A percentile compares a stretch with the other conserved stretches of the same genome.
phyloP scores from a whole-genome alignment of 2,113 vertebrate genomes.

The Cricetomys ansorgei region DNA sequence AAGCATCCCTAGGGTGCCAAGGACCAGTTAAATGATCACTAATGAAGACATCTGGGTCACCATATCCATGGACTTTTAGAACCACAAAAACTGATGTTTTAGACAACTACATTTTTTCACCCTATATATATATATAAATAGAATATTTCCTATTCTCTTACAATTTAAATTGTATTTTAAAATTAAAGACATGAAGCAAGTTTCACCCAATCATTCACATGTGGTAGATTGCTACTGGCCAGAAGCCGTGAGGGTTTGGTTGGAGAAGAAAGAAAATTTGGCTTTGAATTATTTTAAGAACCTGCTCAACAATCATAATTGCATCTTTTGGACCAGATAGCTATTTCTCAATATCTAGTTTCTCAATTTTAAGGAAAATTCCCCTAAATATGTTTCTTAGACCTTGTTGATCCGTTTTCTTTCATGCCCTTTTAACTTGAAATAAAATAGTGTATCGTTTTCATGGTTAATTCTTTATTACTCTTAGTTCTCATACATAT shows the following conservation, averaged over 20 bases:
- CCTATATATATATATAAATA: not conserved
- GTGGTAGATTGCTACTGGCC: not conserved
- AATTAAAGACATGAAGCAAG: not conserved
- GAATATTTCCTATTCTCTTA: not conserved
- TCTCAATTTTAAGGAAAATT: not conserved
- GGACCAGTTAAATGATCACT: not conserved
- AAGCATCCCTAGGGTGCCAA: not conserved
- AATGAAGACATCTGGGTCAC: not conserved
- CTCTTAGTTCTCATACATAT: not conserved
- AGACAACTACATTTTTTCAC: not conserved
- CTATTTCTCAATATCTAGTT: not conserved
- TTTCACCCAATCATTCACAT: not conserved
- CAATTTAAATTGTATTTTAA: conserved; percentile 26
- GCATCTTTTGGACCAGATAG: not conserved
- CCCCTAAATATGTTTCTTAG: not conserved
- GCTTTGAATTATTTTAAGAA: not conserved
- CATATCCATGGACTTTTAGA: not conserved
- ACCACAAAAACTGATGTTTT: not conserved
- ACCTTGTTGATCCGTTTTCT: not conserved
- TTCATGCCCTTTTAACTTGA: not conserved
- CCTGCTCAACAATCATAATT: not conserved
- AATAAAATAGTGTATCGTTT: not conserved
- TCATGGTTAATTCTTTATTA: not conserved
- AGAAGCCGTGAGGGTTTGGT: not conserved
- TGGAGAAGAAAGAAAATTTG: not conserved